phyloP scores from a whole-genome alignment of 2,888 invertebrate species.

The Anticlea derivata region DNA sequence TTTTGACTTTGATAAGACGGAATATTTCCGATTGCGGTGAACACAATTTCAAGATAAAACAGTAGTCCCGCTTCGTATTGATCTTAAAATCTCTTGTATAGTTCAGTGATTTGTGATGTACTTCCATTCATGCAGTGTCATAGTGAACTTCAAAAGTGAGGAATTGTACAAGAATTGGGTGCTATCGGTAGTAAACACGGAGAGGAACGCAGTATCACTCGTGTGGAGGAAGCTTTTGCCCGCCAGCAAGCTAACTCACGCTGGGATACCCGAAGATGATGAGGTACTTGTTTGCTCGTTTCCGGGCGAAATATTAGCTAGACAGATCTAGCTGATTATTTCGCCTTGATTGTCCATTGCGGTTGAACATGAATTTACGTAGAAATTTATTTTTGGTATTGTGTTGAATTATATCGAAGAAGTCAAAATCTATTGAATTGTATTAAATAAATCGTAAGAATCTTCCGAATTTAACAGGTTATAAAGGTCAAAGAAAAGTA shows the following conservation, averaged over 20 bases:
- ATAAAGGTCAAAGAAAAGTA: slow-evolving; percentile 1
- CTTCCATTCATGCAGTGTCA: slow-evolving; percentile 20
- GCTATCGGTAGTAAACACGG: slow-evolving; percentile 19
- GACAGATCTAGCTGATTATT: slow-evolving; percentile 8
- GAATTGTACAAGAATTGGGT: slow-evolving; percentile 13
- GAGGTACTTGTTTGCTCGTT: no score
- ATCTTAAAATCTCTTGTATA: no score
- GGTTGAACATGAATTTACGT: background rate
- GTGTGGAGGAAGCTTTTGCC: slow-evolving; percentile 19
- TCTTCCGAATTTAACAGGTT: no score
- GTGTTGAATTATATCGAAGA: no score
- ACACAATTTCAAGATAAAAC: background rate
- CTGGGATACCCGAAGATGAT: slow-evolving; percentile 21
- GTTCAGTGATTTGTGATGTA: slow-evolving; percentile 18
- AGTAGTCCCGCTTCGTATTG: no score
- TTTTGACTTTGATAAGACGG: no score
- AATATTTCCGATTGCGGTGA: no score
- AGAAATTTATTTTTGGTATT: background rate
- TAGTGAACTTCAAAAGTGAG: slow-evolving; percentile 18
- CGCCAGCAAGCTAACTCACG: slow-evolving; percentile 9
- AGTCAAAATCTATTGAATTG: no score
- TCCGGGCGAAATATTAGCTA: no score
- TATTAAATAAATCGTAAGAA: no score
- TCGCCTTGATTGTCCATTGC: background rate
- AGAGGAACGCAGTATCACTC: slow-evolving; percentile 22